Percentiles rank a stretch among this genome's conserved stretches.
These are phyloP conservation scores for Mustela lutreola DNA, from an alignment of 2,113 vertebrate genomes.

Conservation along the genomic window DNA sequence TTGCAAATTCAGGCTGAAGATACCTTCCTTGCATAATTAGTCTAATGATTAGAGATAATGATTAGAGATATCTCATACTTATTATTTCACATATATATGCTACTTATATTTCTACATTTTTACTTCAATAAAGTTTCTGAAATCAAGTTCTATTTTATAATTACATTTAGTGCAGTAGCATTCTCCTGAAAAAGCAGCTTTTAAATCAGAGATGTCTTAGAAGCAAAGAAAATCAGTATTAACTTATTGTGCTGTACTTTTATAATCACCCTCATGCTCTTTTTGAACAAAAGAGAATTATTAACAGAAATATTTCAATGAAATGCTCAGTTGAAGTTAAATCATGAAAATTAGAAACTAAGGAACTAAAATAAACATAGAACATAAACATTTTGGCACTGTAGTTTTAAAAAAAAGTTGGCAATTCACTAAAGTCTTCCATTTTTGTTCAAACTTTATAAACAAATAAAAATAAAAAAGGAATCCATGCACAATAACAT, in stretches of 20 bases:
- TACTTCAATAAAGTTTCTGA: conserved; percentile 30
- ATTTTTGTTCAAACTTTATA: conserved; percentile 65
- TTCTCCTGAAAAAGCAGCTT: not conserved
- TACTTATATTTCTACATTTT: not conserved
- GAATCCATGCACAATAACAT: conserved; percentile 51
- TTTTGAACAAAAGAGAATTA: not conserved
- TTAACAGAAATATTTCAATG: not conserved
- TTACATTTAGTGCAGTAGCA: not conserved
- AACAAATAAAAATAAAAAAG: not conserved
- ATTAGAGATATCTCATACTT: not conserved
- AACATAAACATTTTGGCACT: not conserved
- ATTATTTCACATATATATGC: not conserved
- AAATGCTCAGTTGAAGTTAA: not conserved
- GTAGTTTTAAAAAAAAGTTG: not conserved
- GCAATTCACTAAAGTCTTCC: not conserved
- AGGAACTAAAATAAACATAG: not conserved
- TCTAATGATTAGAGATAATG: not conserved
- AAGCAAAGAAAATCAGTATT: not conserved
- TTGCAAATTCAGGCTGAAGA: not conserved
- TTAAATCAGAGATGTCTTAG: not conserved
- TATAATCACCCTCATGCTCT: not conserved
- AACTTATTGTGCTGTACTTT: not conserved
- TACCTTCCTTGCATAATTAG: not conserved
- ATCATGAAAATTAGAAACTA: not conserved
- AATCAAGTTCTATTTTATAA: not conserved